These are phyloP conservation scores for Pheosia gnoma DNA, from an alignment of 2,888 invertebrate genomes.

Conservation along the genomic window DNA sequence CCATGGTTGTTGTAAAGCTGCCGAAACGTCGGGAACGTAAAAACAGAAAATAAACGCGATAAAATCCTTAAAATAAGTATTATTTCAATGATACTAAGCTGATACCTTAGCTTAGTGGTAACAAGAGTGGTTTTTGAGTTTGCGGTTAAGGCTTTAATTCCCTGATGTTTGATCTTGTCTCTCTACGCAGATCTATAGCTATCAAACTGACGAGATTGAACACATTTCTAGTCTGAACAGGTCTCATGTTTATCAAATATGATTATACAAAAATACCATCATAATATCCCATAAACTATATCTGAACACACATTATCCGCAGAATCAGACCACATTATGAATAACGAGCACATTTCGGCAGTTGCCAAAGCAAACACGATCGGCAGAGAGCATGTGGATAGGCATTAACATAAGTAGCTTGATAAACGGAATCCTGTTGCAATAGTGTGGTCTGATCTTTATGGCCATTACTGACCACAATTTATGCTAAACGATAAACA, in stretches of 20 bases:
- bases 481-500: neutral
- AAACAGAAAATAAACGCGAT: too few species aligned
- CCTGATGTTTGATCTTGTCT: too few species aligned
- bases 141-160: too few species aligned
- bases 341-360: conserved; percentile 12
- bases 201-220: too few species aligned
- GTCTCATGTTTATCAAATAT: neutral
- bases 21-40: too few species aligned
- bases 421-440: conserved; percentile 19
- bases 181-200: too few species aligned
- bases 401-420: conserved; percentile 27
- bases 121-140: too few species aligned
- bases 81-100: too few species aligned
- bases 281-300: conserved; percentile 2
- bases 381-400: conserved; percentile 14
- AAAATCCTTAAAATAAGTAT: too few species aligned
- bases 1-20: too few species aligned
- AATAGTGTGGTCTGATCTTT: conserved; percentile 8
- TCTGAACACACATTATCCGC: conserved; percentile 19
- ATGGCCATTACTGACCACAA: neutral
- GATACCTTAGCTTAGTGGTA: too few species aligned
- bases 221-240: too few species aligned
- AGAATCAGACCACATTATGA: conserved; percentile 8
- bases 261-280: neutral
- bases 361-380: conserved; percentile 25